These are phyloP conservation scores for Acheta domesticus DNA, from an alignment of 2,888 invertebrate species.

Conservation along the genomic window DNA sequence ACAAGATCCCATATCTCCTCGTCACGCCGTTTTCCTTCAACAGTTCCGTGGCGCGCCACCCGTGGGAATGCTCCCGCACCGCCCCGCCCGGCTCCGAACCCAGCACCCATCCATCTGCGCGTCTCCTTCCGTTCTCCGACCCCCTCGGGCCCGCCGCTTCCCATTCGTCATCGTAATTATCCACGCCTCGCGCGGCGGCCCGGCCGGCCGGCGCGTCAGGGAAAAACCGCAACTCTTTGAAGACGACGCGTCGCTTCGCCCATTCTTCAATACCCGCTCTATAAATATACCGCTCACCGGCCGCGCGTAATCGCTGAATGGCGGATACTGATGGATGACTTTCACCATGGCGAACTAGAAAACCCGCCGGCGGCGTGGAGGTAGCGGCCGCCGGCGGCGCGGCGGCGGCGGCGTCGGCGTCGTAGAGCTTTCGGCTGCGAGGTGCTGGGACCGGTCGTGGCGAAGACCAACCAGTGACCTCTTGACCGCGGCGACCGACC, in stretches of 20 bases:
- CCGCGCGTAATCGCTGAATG: neutral
- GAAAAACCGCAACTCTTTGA: constrained; percentile 7
- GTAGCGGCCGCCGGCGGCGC: too few relatives aligned
- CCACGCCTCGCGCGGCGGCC: neutral
- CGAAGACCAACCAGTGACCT: too few relatives aligned
- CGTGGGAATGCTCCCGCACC: too few relatives aligned
- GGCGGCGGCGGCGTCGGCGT: neutral
- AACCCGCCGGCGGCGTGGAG: neutral
- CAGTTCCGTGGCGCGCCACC: too few relatives aligned
- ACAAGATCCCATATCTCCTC: too few relatives aligned
- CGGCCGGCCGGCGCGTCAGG: neutral
- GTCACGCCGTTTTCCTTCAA: too few relatives aligned
- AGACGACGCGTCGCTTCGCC: neutral
- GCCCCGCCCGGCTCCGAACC: too few relatives aligned
- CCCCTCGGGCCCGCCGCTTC: neutral
- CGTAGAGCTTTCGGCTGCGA: too few relatives aligned
- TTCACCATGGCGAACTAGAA: neutral
- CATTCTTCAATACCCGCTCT: constrained; percentile 6
- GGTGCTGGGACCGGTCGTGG: too few relatives aligned
- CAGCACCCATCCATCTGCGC: too few relatives aligned
- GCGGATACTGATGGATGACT: neutral
- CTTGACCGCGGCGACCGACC: too few relatives aligned
- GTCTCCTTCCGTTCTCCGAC: too few relatives aligned
- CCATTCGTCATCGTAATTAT: constrained; percentile 18
- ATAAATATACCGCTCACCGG: neutral